A percentile compares a stretch with the other conserved stretches of the same genome.
Evolutionary conservation across 2,888 invertebrate genomes (phyloP).

Genomic region (Mesodorylaimus sp.): DNA sequence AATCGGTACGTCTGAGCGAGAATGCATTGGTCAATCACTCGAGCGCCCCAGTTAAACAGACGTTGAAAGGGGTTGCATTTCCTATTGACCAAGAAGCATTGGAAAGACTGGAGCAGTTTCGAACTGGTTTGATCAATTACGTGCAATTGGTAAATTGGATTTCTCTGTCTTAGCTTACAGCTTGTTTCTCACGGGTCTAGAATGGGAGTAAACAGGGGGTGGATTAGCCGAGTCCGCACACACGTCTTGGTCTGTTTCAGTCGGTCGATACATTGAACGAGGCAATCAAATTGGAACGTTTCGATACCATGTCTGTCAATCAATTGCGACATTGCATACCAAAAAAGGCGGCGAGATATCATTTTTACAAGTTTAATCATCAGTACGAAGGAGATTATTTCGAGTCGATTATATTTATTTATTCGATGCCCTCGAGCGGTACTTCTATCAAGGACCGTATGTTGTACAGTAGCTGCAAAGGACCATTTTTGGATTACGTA

Average conservation of each 20-base stretch:
- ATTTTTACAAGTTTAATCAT: constrained; percentile 72
- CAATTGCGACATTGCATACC: constrained; percentile 62
- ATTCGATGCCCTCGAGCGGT: constrained; percentile 91
- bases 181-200: neutral
- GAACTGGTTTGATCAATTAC: constrained; percentile 58
- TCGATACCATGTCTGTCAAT: constrained; percentile 47
- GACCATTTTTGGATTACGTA: constrained; percentile 63
- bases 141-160: constrained; percentile 54
- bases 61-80: constrained; percentile 67
- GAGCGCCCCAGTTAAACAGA: neutral
- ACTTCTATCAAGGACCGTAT: constrained; percentile 92
- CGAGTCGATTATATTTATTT: constrained; percentile 81
- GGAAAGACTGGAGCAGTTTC: constrained; percentile 53
- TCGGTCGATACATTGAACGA: constrained; percentile 59
- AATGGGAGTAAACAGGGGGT: no score
- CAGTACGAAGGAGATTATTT: constrained; percentile 63
- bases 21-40: constrained; percentile 13
- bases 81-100: constrained; percentile 64
- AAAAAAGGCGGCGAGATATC: constrained; percentile 65
- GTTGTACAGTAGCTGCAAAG: constrained; percentile 95
- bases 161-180: neutral
- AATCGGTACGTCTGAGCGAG: constrained; percentile 31
- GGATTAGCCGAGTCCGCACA: neutral
- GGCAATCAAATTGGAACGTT: constrained; percentile 59
- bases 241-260: constrained; percentile 18